Percentiles rank a stretch among this genome's conserved stretches.
phyloP scores from a whole-genome alignment of 2,113 vertebrate species.

The Bujurquina vittata region DNA sequence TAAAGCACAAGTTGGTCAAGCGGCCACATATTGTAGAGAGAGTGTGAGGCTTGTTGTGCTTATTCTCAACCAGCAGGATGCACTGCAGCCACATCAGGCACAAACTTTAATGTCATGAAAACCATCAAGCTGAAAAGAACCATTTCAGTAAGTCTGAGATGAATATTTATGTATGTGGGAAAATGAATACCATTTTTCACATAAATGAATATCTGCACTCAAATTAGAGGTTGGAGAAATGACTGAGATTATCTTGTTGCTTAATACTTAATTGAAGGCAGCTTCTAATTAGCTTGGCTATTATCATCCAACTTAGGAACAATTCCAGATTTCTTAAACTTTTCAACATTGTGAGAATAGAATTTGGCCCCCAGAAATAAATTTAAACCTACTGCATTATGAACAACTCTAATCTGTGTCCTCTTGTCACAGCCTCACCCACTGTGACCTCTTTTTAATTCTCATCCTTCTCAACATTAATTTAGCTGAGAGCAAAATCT shows the following conservation, averaged over 20 bases:
- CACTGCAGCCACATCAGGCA: slow-evolving; percentile 66
- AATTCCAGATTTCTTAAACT: slow-evolving; percentile 68
- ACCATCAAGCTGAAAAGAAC: slow-evolving; percentile 44
- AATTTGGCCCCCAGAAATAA: slow-evolving; percentile 61
- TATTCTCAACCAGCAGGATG: slow-evolving; percentile 68
- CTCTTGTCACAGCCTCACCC: slow-evolving; percentile 67
- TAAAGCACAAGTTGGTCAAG: slow-evolving; percentile 30
- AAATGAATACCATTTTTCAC: slow-evolving; percentile 75
- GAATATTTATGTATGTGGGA: slow-evolving; percentile 72
- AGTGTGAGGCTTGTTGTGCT: slow-evolving; percentile 58
- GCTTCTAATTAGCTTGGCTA: slow-evolving; percentile 75
- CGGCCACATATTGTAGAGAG: not conserved
- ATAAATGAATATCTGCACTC: slow-evolving; percentile 74
- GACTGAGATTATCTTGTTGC: slow-evolving; percentile 73
- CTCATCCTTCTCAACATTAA: slow-evolving; percentile 69
- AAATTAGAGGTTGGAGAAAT: slow-evolving; percentile 76
- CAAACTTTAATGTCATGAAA: slow-evolving; percentile 38
- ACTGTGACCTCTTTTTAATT: slow-evolving; percentile 72
- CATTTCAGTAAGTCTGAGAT: slow-evolving; percentile 48
- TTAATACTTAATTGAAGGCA: slow-evolving; percentile 77
- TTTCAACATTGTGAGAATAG: slow-evolving; percentile 55
- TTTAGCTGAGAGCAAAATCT: slow-evolving; percentile 71
- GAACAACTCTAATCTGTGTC: slow-evolving; percentile 66
- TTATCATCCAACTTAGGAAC: slow-evolving; percentile 71
- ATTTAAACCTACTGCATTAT: slow-evolving; percentile 61